These are phyloP conservation scores for Ooceraea biroi DNA, from an alignment of 1,140 invertebrate genomes.

Conservation along the genomic window DNA sequence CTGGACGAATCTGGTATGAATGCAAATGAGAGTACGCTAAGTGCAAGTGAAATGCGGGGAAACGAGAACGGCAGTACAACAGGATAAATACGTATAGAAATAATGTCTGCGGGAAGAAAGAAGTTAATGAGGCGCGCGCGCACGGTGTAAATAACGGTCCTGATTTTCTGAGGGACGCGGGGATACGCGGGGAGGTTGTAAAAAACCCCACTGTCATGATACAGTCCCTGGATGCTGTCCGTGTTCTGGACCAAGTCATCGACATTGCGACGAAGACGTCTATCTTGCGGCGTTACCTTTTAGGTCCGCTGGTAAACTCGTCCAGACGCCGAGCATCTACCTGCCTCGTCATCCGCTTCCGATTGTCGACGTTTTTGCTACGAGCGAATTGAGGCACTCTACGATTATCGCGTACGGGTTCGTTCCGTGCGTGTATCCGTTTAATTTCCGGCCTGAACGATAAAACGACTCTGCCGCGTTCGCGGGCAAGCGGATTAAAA, in stretches of 20 bases:
- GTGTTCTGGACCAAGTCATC: slow-evolving; percentile 20
- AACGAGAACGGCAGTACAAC: too few species aligned
- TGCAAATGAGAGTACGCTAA: too few species aligned
- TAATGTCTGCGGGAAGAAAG: too few species aligned
- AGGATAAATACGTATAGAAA: too few species aligned
- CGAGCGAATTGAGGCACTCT: slow-evolving; percentile 37
- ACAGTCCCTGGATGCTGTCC: slow-evolving; percentile 27
- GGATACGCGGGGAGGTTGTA: too few species aligned
- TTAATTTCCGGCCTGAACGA: slow-evolving; percentile 67
- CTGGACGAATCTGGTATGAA: too few species aligned
- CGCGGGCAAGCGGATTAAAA: slow-evolving; percentile 13
- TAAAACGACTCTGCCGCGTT: background rate
- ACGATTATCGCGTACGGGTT: slow-evolving; percentile 55
- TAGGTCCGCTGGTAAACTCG: slow-evolving; percentile 42
- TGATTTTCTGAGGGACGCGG: too few species aligned
- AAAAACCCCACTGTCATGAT: background rate
- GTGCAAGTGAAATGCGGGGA: too few species aligned
- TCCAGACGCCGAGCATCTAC: slow-evolving; percentile 52
- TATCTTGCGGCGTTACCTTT: slow-evolving; percentile 45
- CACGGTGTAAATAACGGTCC: too few species aligned
- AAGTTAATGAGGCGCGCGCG: too few species aligned
- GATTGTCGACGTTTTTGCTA: slow-evolving; percentile 44
- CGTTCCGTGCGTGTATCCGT: slow-evolving; percentile 39
- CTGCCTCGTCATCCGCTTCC: slow-evolving; percentile 49
- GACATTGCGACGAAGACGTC: slow-evolving; percentile 35